Evolutionary conservation across 2,797 vertebrate genomes (phyloP).

Genomic region (Cirrhinus molitorella): DNA sequence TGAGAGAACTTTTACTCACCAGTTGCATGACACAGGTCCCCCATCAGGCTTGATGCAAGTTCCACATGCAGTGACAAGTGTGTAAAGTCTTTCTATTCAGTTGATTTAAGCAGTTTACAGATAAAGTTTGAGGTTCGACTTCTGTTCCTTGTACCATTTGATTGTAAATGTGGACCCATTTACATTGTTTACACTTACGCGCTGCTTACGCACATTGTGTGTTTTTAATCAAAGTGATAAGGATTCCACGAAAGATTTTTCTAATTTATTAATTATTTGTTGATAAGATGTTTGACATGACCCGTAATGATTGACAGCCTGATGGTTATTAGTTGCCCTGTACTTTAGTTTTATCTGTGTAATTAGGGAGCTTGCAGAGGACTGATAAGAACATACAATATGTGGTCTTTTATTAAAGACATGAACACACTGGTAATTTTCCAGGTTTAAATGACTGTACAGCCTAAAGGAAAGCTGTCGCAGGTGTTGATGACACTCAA

Average conservation of each 20-base stretch:
- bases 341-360: conserved; percentile 28
- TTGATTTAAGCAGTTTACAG: neutral
- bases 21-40: neutral
- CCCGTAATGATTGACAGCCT: conserved; percentile 22
- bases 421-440: neutral
- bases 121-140: neutral
- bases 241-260: neutral
- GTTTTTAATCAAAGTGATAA: conserved; percentile 50
- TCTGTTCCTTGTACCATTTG: neutral
- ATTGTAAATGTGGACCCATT: neutral
- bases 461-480: neutral
- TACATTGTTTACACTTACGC: neutral
- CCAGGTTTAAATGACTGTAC: neutral
- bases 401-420: conserved; percentile 17
- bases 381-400: conserved; percentile 33
- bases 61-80: neutral
- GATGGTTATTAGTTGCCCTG: neutral
- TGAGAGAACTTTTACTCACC: neutral
- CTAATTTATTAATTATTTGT: conserved; percentile 8
- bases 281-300: conserved; percentile 25
- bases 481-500: neutral
- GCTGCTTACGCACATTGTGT: conserved; percentile 10
- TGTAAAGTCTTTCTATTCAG: neutral
- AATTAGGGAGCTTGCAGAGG: conserved; percentile 9
- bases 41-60: neutral